Base-by-base conservation (phyloP, 2,888 invertebrate species). In the Lucinisca nassula region DNA sequence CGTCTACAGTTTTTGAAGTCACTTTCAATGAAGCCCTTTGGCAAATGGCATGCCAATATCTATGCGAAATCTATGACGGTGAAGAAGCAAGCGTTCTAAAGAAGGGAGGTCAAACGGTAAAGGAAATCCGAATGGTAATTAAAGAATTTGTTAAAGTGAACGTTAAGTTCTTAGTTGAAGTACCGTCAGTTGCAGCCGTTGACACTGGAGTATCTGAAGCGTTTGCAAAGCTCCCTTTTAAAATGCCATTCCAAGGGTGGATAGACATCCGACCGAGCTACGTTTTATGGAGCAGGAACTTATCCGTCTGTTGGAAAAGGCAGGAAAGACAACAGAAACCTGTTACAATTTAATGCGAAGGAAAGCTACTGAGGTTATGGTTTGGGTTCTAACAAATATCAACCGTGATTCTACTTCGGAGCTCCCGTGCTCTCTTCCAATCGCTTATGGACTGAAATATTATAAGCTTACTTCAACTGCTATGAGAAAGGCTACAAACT, bases 371-470 rank as follows among this genome's bases (percentile, higher is more conserved):
- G 83, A 83, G 73, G 51, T 73, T 1, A 77, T 83, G 78, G 78
- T 78, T 21, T 83, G 77, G 77, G 73, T 77, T 21, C 27, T 83
- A 12, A 72, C 83, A 1, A 67, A 83, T 35, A 55, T 51, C 1
- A 70, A 83, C 72, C 21, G 83, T 27, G n/a, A 78, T 38, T 78
- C 55, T 12, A 30, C 49, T 0, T 17, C 17, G 12, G 83, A 83
- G 51, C 37, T 58, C 27, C 83, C 78, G 30, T 72, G 55, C 61
- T 83, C 83, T 14, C 24, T 83, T 21, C 83, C 78, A 14, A 40
- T 83, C 0, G 83, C 83, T 2, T 83, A 77, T 78, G 77, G 83
- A 17, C 55, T 83, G 6, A 83, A 83, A 55, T 58, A 78, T 30
- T 83, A 83, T n/a, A 77, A 73, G 32, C 45, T 83, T 6, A 55